Evolutionary conservation across 2,888 invertebrate genomes (phyloP).

Genomic region (Scelioninae gen. 2): DNA sequence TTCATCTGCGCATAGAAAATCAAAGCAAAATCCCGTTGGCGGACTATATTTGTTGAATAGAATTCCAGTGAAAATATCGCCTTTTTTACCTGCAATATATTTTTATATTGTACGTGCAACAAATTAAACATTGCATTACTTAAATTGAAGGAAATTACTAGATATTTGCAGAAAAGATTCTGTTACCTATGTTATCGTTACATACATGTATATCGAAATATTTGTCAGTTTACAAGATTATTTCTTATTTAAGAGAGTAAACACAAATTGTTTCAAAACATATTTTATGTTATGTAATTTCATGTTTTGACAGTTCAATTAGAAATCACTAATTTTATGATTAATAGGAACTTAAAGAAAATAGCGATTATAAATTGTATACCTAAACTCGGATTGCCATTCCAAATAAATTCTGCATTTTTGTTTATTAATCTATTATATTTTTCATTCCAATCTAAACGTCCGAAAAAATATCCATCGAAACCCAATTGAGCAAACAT

Average conservation of each 20-base stretch:
- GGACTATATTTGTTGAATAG: conserved; percentile 89
- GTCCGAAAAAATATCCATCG: conserved; percentile 90
- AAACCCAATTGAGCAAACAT: conserved; percentile 87
- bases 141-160: no score
- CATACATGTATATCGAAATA: no score
- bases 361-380: no score
- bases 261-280: no score
- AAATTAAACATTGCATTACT: not conserved
- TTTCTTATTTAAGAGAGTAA: no score
- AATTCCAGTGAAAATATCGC: conserved; percentile 89
- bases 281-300: no score
- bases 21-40: conserved; percentile 95
- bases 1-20: conserved; percentile 88
- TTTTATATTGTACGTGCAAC: not conserved
- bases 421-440: conserved; percentile 77
- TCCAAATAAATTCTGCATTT: conserved; percentile 91
- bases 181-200: no score
- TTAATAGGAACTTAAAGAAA: no score
- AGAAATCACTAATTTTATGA: no score
- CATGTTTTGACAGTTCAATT: no score
- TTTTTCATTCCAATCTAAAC: conserved; percentile 93
- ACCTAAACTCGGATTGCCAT: conserved; percentile 84
- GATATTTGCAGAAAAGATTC: no score
- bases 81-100: conserved; percentile 76
- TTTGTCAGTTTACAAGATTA: no score